phyloP scores from a whole-genome alignment of 2,113 vertebrate genomes.

The Parus major region DNA sequence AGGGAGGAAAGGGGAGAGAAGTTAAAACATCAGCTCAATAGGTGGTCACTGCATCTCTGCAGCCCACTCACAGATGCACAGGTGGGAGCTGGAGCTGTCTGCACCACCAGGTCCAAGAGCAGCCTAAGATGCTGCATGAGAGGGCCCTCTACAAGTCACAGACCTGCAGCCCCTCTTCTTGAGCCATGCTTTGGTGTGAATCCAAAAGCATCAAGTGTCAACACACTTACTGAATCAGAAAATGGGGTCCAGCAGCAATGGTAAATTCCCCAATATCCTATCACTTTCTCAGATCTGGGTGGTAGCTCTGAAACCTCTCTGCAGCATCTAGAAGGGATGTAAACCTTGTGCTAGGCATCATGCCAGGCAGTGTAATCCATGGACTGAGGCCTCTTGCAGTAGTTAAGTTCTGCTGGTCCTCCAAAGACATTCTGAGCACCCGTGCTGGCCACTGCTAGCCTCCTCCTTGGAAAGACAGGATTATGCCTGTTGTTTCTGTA shows the following conservation, averaged over 20 bases:
- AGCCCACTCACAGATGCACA: not conserved
- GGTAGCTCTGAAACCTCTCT: not conserved
- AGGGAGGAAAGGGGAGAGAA: not conserved
- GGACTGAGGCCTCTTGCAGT: not conserved
- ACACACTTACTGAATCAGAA: not conserved
- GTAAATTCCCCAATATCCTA: not conserved
- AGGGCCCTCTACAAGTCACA: not conserved
- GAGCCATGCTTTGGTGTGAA: not conserved
- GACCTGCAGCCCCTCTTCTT: not conserved
- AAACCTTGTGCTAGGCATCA: not conserved
- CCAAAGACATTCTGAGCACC: not conserved
- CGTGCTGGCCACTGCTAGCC: not conserved
- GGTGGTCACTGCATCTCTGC: not conserved
- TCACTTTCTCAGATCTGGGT: not conserved
- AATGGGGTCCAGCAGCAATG: not conserved
- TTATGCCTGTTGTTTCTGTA: not conserved
- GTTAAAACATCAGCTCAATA: not conserved
- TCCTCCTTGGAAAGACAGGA: not conserved
- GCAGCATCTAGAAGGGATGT: not conserved
- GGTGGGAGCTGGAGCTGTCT: not conserved
- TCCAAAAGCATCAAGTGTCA: not conserved
- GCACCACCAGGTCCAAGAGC: fast-evolving
- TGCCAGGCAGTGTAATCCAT: not conserved
- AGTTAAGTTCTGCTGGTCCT: not conserved
- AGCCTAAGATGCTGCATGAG: not conserved